Evolutionary conservation across 2,113 vertebrate genomes (phyloP).

Genomic region (Nannobrachium achirus): DNA sequence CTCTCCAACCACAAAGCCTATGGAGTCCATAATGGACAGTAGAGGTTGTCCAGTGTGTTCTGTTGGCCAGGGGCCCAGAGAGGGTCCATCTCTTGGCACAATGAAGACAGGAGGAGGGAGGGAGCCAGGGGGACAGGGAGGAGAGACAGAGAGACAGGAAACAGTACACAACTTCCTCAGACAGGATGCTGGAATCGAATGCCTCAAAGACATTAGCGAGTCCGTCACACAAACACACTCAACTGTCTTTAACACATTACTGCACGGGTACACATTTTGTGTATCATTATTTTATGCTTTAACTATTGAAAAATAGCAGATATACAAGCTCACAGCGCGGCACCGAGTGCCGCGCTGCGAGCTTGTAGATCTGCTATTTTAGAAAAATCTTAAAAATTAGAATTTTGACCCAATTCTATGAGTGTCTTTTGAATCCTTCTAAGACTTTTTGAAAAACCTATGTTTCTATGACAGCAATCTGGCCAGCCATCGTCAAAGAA

Average conservation of each 20-base stretch:
- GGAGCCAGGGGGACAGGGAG: slow-evolving; percentile 32
- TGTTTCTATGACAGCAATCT: too few species aligned
- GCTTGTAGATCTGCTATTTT: too few species aligned
- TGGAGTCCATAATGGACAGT: not conserved
- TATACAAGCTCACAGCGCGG: too few species aligned
- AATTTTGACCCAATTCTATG: too few species aligned
- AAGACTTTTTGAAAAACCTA: too few species aligned
- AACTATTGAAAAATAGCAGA: too few species aligned
- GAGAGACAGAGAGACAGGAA: slow-evolving; percentile 66
- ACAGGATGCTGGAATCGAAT: slow-evolving; percentile 77
- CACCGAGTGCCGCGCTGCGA: too few species aligned
- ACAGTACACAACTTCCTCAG: slow-evolving; percentile 73
- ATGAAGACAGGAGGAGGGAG: slow-evolving; percentile 50
- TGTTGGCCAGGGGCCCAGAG: slow-evolving; percentile 26
- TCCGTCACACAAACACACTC: slow-evolving; percentile 44
- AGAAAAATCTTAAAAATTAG: too few species aligned
- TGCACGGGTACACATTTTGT: too few species aligned
- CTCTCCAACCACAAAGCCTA: not conserved
- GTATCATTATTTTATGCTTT: too few species aligned
- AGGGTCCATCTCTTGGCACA: slow-evolving; percentile 51
- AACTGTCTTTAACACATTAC: slow-evolving; percentile 30
- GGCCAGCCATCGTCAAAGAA: too few species aligned
- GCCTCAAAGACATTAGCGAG: slow-evolving; percentile 55
- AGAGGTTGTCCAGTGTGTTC: slow-evolving; percentile 7
- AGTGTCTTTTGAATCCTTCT: too few species aligned